Evolutionary conservation across 1,140 invertebrate genomes (phyloP), one percentile per base, ranked within the genome.

Genomic region (Hycleus cichorii): DNA sequence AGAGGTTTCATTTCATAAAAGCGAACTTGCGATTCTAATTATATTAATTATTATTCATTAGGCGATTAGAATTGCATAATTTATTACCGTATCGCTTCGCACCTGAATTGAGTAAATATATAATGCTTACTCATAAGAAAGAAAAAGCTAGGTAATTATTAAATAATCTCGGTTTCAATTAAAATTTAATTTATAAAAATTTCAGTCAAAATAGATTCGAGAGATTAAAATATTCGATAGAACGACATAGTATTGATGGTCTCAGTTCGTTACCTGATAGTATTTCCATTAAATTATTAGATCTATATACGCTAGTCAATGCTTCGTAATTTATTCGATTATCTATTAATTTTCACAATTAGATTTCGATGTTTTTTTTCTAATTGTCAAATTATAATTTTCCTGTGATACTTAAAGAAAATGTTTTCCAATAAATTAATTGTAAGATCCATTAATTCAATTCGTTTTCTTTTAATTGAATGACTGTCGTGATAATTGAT

Each of bases 71-170:
- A 26, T 64, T 72, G 42, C 69, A 77, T 59, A 74, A 79, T 25
- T 72, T 83, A 10, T 74, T 80, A 64, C 76, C 89, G 9, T 83
- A 80, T 60, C 79, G 89, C 61, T 90, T 91, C 75, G 80, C 83
- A 49, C 83, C 88, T 24, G 72, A 80, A 11, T 76, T 87, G 18
- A 87, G 88, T 53, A 79, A 80, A 49, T 94, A 92, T 73, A 85
- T 85, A 27, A 91, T 92, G 89, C 68, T 90, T 9, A 77, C 75
- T 44, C 86, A 92, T 72, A 83, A 82, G 60, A 83, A 84, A 56
- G 83, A 85, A 67, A 52, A 69, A 60, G 78, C 84, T 70, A 73
- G 72, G 74, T 72, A 63, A 58, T 49, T 43, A 47, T 42, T 27
- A 9, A 46, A 26, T 27, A 32, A 50, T 25, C 25, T 39, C 44